Evolutionary conservation across 1,140 invertebrate species (phyloP), one percentile per base, ranked within the genome.

Genomic region (Brachionus rubens): DNA sequence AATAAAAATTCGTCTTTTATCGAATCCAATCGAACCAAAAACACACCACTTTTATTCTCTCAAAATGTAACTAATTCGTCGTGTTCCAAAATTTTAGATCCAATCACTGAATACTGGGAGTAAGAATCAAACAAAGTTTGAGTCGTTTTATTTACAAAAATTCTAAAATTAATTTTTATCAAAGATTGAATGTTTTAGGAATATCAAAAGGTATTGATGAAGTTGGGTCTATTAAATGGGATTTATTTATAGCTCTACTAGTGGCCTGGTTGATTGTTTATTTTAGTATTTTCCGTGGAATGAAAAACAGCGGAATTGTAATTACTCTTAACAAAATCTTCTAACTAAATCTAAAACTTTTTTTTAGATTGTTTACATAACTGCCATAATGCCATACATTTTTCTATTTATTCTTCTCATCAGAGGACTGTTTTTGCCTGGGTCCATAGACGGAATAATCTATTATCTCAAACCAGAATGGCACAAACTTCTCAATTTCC

Each of bases 381-480:
- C 78, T 30, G 78, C 78, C 14, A 76, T 62, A n/a, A 59, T 77
- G 33, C 78, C 78, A 50, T 79, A 78, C 68, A 46, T 79, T 12
- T 67, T 79, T 46, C 46, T 79, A n/a, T 41, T 77, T 19, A 76
- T 78, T 28, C 36, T 79, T 9, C 30, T 79, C 12, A 48, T 79
- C 2, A 88, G 94, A 82, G 94, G 93, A 77, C 89, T 96, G 14
- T 96, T 93, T 0, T 84, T 98, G 30, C 91, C 62, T n/a, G 79
- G 77, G 16, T 43, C 78, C 16, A 21, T 16, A 5, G 36, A 77
- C 2, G 78, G 78, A 41, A 77, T 79, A 12, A 56, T 76, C 9
- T 79, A 78, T 68, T 79, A 78, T 46, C 41, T 79, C 3, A 77
- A 62, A 41, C 78, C 78, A 47, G 59, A 80, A 30, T 76, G 78